Conservation (phyloP, 2,888 invertebrate species). For the Resseliella maxima region DNA sequence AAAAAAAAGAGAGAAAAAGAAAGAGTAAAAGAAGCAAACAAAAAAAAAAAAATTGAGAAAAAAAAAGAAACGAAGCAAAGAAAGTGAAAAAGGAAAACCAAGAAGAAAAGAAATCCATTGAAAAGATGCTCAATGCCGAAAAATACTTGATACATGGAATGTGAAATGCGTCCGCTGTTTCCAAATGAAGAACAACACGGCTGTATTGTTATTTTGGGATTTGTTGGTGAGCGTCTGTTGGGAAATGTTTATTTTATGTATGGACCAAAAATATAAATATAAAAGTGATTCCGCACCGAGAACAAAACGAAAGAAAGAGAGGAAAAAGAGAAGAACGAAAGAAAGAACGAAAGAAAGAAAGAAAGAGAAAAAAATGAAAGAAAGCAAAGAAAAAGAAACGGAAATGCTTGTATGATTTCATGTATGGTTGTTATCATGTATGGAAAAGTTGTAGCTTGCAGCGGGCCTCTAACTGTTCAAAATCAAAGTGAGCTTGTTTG, state of each 20-base stretch:
- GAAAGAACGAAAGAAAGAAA: not conserved
- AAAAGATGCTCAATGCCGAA: not conserved
- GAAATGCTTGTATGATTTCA: not conserved
- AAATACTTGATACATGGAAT: conserved; percentile 15
- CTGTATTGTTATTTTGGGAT: conserved; percentile 48
- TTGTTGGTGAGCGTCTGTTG: not conserved
- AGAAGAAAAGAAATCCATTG: not conserved
- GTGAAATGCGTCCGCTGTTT: conserved; percentile 1
- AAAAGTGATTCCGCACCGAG: not conserved
- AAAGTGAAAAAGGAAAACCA: not conserved
- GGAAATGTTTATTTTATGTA: conserved; percentile 38
- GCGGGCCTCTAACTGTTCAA: not conserved
- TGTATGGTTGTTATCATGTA: not conserved
- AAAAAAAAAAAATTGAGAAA: too few species aligned
- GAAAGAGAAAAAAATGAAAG: too few species aligned
- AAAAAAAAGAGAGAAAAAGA: too few species aligned
- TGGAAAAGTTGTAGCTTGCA: not conserved
- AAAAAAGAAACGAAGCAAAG: too few species aligned
- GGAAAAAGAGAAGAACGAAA: not conserved
- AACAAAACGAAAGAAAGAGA: not conserved
- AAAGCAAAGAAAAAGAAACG: not conserved
- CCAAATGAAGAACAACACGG: not conserved
- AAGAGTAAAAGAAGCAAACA: too few species aligned
- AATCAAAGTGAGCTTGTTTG: not conserved
- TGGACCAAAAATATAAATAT: conserved; percentile 9